Evolutionary conservation across 1,140 invertebrate genomes (phyloP).

Genomic region (Panagrolaimus sp.): DNA sequence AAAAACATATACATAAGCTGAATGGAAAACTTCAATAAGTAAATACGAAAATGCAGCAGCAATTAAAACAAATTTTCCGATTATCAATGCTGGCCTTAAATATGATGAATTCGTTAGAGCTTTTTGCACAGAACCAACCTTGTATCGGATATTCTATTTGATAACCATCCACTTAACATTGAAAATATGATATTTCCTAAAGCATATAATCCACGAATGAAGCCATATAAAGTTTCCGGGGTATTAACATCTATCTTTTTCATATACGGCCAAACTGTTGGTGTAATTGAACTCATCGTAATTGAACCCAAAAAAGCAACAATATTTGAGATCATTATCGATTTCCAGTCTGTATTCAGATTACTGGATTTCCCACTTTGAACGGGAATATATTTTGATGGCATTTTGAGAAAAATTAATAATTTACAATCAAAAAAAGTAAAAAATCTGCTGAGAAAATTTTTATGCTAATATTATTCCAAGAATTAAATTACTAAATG

Average conservation of each 20-base stretch:
- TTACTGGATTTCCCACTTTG: too few species aligned
- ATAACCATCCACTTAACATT: slow-evolving; percentile 38
- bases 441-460: too few species aligned
- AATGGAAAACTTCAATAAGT: slow-evolving; percentile 3
- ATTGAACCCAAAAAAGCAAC: slow-evolving; percentile 42
- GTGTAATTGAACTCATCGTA: slow-evolving; percentile 29
- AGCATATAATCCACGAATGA: slow-evolving; percentile 42
- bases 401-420: too few species aligned
- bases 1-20: slow-evolving; percentile 26
- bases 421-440: too few species aligned
- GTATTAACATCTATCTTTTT: slow-evolving; percentile 35
- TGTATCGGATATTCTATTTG: slow-evolving; percentile 37
- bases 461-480: too few species aligned
- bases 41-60: slow-evolving; percentile 44
- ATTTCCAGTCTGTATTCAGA: slow-evolving; percentile 32
- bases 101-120: background rate
- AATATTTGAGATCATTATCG: slow-evolving; percentile 45
- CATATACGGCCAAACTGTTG: slow-evolving; percentile 44
- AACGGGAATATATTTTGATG: too few species aligned
- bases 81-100: slow-evolving; percentile 38
- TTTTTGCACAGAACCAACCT: slow-evolving; percentile 2
- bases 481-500: too few species aligned
- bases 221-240: slow-evolving; percentile 49
- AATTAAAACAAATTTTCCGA: slow-evolving; percentile 42
- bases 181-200: slow-evolving; percentile 39